A percentile compares a stretch with the other conserved stretches of the same genome.
These are phyloP conservation scores for Mystacides longicornis DNA, from an alignment of 2,888 invertebrate species.

Conservation along the genomic window DNA sequence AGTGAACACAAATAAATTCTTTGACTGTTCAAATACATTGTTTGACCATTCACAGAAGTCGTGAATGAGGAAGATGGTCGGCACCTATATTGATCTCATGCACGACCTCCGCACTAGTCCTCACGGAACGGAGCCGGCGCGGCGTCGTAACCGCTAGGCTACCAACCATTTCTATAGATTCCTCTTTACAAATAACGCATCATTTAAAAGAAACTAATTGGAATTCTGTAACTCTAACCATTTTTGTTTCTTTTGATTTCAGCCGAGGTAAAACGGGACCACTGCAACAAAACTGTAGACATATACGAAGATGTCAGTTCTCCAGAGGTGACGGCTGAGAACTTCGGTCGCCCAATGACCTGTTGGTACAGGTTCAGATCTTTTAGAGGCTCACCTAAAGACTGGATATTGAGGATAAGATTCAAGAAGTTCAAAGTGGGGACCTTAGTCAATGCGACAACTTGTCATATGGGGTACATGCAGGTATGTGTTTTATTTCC, in stretches of 20 bases:
- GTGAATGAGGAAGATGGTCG: too few species aligned
- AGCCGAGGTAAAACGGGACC: constrained; percentile 66
- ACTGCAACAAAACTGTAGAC: constrained; percentile 91
- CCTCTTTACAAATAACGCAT: too few species aligned
- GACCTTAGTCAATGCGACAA: constrained; percentile 75
- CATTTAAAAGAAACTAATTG: too few species aligned
- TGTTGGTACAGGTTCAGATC: constrained; percentile 88
- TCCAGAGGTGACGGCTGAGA: constrained; percentile 75
- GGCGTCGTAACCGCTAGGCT: too few species aligned
- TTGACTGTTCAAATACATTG: too few species aligned
- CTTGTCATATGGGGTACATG: constrained; percentile 81
- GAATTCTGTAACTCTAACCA: neutral
- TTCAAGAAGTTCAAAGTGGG: constrained; percentile 93
- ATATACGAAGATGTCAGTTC: constrained; percentile 88
- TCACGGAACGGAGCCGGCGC: too few species aligned
- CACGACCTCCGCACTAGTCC: too few species aligned
- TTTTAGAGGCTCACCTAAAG: constrained; percentile 78
- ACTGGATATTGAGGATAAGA: constrained; percentile 82
- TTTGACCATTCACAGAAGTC: too few species aligned
- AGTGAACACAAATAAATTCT: too few species aligned
- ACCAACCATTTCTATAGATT: too few species aligned
- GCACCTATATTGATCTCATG: too few species aligned
- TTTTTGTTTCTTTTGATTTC: constrained; percentile 9
- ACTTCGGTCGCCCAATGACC: constrained; percentile 77
- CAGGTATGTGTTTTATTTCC: constrained; percentile 47